Base-by-base conservation (phyloP, 1,140 invertebrate species). In the Condylostylus longicornis region DNA sequence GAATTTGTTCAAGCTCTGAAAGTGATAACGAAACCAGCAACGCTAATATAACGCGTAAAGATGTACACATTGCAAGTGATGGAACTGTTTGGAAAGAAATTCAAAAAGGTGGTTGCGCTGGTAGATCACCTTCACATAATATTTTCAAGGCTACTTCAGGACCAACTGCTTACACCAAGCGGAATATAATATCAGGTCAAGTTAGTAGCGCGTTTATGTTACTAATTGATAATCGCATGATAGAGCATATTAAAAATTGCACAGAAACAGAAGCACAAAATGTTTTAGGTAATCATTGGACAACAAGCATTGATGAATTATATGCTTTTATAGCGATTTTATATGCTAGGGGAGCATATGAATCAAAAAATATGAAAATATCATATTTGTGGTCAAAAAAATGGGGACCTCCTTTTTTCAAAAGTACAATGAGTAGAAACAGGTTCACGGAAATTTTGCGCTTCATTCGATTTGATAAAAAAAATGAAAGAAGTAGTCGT, bases 381-480 rank as follows among this genome's bases (percentile, higher is more conserved):
- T 21, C 40, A 45, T 31, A 31, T 31, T 17, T 31, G 13, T 31
- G 29, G 15, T 13, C 9, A 6, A 31, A 31, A 17, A 10, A 42
- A 35, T 53, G 41, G 37, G 45, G 49, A 21, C 22, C 39, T 0
- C 6, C 38, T 23, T 43, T 51, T 44, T 51, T 46, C 41, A 35
- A 38, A 38, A 35, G 42, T 38, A 55, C 46, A 31, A 58, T 51
- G 42, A 40, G 27, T 33, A 41, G 49, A 40, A 40, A 50, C 40
- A 33, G 41, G 6, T 55, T 49, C 37, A 32, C 18, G n/a, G 50
- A 58, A 41, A 58, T 60, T 37, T 42, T 57, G 45, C 34, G 31
- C 32, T 50, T 47, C 44, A 33, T 58, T 18, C 33, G 49, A 18
- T 56, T 58, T 49, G 49, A 60, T 41, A 43, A 41, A 31, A 45